These are phyloP conservation scores for Nemotelus nigrinus DNA, from an alignment of 2,888 invertebrate species.

Conservation along the genomic window DNA sequence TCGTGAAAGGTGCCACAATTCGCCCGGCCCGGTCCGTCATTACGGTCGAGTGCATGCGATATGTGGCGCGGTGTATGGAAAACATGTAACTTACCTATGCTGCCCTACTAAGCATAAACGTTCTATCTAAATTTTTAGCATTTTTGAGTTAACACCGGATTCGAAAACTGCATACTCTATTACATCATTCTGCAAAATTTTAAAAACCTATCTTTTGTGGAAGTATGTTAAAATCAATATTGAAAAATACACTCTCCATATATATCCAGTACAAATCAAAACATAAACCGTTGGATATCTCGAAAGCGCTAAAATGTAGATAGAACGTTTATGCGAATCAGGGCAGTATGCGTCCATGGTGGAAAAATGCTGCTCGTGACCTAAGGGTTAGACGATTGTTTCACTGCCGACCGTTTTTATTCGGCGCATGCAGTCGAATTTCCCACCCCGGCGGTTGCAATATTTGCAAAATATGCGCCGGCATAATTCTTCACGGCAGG, in stretches of 20 bases:
- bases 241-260: background rate
- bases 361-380: background rate
- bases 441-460: background rate
- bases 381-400: slow-evolving; percentile 10
- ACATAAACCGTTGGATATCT: no score
- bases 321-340: no score
- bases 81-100: no score
- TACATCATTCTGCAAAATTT: no score
- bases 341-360: no score
- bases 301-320: no score
- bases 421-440: background rate
- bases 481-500: slow-evolving; percentile 29
- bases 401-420: background rate
- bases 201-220: no score
- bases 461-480: slow-evolving; percentile 31
- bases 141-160: no score
- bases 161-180: no score
- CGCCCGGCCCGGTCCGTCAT: background rate
- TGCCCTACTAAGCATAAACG: no score
- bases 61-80: background rate
- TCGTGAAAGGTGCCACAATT: background rate
- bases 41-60: background rate
- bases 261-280: background rate
- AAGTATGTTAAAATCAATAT: no score
- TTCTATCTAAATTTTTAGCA: no score